Evolutionary conservation across 2,888 invertebrate species (phyloP).

Genomic region (Osmoderma eremita): DNA sequence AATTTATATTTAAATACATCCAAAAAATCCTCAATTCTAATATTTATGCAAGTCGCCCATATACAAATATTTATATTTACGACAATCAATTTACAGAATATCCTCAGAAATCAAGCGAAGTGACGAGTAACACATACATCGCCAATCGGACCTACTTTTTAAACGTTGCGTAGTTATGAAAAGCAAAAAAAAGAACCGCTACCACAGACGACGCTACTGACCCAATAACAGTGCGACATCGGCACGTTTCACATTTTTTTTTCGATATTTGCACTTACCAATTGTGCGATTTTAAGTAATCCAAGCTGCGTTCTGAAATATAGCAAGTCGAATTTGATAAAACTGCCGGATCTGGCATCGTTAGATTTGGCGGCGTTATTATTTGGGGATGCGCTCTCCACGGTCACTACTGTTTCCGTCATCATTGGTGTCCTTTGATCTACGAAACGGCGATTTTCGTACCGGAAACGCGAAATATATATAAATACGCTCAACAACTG

Average conservation of each 20-base stretch:
- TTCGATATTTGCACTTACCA: constrained; percentile 71
- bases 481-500: not conserved
- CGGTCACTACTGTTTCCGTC: constrained; percentile 85
- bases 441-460: not conserved
- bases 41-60: no score
- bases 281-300: constrained; percentile 80
- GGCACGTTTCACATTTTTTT: not conserved
- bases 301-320: constrained; percentile 87
- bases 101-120: no score
- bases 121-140: not conserved
- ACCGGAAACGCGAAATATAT: not conserved
- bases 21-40: no score
- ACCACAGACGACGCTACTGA: constrained; percentile 3
- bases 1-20: no score
- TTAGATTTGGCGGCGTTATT: constrained; percentile 61
- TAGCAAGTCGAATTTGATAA: constrained; percentile 79
- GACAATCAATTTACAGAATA: no score
- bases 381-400: constrained; percentile 73
- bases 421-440: constrained; percentile 68
- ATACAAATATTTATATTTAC: no score
- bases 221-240: constrained; percentile 10
- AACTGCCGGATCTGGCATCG: constrained; percentile 57
- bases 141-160: constrained; percentile 18
- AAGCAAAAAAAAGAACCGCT: not conserved
- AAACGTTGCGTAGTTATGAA: not conserved